phyloP scores from a whole-genome alignment of 2,888 invertebrate species.

The Apocheima hispidaria region DNA sequence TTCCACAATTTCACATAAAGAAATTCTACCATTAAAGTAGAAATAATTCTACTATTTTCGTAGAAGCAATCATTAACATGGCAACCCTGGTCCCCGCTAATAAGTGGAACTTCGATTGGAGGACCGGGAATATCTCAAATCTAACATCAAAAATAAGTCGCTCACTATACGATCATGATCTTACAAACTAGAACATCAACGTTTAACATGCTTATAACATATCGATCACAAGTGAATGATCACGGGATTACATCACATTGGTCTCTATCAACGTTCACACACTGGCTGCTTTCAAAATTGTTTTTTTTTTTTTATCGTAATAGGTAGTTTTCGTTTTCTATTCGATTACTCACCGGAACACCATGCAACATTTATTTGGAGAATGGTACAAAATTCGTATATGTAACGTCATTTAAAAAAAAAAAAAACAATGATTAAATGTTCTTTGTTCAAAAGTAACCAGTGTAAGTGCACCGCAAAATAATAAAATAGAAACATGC shows the following conservation, averaged over 20 bases:
- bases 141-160: constrained; percentile 58
- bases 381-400: not conserved
- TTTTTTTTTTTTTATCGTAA: not conserved
- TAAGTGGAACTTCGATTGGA: too few species aligned
- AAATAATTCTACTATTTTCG: constrained; percentile 48
- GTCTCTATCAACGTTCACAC: constrained; percentile 24
- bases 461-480: constrained; percentile 12
- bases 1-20: constrained; percentile 59
- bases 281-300: not conserved
- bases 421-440: constrained; percentile 1
- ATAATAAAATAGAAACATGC: constrained; percentile 26
- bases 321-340: too few species aligned
- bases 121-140: too few species aligned
- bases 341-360: not conserved
- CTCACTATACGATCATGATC: constrained; percentile 39
- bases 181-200: constrained; percentile 48
- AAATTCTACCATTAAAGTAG: constrained; percentile 32
- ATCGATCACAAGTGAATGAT: constrained; percentile 66
- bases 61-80: constrained; percentile 66
- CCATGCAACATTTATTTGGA: not conserved
- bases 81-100: too few species aligned
- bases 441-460: constrained; percentile 7
- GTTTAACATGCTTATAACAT: constrained; percentile 47
- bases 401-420: not conserved
- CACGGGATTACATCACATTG: constrained; percentile 58